These are phyloP conservation scores for Lepus townsendii DNA, from an alignment of 2,797 vertebrate genomes.

Conservation along the genomic window DNA sequence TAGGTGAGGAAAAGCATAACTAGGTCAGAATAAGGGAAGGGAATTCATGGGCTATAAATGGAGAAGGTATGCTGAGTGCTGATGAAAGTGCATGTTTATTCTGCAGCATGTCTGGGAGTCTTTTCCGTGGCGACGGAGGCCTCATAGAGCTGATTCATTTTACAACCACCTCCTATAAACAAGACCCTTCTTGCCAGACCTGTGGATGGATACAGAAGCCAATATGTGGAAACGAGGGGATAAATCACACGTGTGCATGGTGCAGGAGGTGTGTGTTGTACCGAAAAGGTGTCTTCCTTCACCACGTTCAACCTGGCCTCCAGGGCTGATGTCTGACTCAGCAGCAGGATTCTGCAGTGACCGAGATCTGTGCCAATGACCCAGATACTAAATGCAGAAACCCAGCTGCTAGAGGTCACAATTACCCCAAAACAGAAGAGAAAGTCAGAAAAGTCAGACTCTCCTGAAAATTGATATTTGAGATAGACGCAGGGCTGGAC, in stretches of 20 bases:
- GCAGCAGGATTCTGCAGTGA: background rate
- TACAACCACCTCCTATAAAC: constrained; percentile 15
- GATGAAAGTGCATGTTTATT: background rate
- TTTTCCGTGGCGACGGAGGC: background rate
- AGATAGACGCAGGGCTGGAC: background rate
- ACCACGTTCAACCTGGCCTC: background rate
- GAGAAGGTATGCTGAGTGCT: background rate
- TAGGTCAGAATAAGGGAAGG: constrained; percentile 1
- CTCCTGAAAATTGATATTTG: background rate
- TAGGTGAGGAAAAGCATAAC: background rate
- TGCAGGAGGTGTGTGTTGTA: background rate
- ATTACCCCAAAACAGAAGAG: background rate
- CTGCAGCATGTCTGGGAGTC: background rate
- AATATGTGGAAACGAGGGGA: background rate
- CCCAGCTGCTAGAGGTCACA: background rate
- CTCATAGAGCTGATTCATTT: background rate
- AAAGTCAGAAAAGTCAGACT: background rate
- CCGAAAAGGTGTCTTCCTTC: background rate
- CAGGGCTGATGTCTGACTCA: background rate
- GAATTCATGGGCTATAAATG: background rate
- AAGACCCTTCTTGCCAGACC: constrained; percentile 9
- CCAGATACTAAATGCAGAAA: background rate
- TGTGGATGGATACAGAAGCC: constrained; percentile 25
- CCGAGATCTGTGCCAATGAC: background rate
- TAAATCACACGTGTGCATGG: background rate